phyloP scores from a whole-genome alignment of 2,888 invertebrate genomes.

The Conus canariensis region DNA sequence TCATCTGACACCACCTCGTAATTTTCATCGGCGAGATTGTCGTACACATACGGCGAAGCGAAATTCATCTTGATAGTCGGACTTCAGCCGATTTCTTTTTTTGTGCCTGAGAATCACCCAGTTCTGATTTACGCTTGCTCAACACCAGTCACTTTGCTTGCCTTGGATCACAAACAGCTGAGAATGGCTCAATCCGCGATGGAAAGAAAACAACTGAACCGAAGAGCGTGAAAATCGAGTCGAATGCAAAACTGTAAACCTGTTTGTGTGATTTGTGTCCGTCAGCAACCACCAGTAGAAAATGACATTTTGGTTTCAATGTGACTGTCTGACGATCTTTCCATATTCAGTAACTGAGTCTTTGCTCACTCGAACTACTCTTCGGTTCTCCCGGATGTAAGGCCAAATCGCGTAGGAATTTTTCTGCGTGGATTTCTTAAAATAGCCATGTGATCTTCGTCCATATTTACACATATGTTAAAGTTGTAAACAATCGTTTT shows the following conservation, averaged over 20 bases:
- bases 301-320: background rate
- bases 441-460: background rate
- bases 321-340: too few relatives aligned
- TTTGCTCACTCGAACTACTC: background rate
- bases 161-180: background rate
- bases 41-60: slow-evolving; percentile 71
- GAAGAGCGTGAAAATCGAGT: background rate
- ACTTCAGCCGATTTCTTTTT: background rate
- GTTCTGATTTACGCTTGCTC: too few relatives aligned
- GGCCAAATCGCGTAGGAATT: background rate
- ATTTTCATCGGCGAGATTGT: slow-evolving; percentile 62
- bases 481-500: too few relatives aligned
- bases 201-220: too few relatives aligned
- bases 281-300: too few relatives aligned
- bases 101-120: background rate
- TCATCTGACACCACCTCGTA: slow-evolving; percentile 74
- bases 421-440: background rate
- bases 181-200: background rate
- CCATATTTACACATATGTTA: background rate
- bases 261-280: background rate
- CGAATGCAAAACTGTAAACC: background rate
- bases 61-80: slow-evolving; percentile 68
- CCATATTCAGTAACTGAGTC: background rate
- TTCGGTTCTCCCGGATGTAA: background rate
- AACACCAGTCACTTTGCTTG: too few relatives aligned